phyloP scores from a whole-genome alignment of 2,888 invertebrate genomes.

The Coleophora flavipennella region DNA sequence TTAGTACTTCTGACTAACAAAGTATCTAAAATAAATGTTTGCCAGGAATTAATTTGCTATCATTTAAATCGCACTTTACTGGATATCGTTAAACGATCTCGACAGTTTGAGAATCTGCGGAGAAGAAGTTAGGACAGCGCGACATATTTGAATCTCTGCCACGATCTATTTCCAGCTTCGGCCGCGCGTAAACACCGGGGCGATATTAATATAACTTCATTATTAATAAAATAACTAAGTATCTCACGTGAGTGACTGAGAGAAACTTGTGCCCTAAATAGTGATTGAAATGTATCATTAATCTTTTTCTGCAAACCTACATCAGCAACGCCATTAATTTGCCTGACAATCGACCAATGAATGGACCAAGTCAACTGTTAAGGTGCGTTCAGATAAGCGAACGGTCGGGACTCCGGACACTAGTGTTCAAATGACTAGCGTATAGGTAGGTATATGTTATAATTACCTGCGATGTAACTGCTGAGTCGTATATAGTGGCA shows the following conservation, averaged over 20 bases:
- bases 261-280: background rate
- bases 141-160: constrained; percentile 72
- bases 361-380: background rate
- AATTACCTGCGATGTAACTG: too few species aligned
- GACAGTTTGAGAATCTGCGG: constrained; percentile 38
- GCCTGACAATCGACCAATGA: background rate
- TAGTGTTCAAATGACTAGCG: background rate
- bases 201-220: constrained; percentile 27
- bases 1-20: too few species aligned
- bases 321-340: background rate
- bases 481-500: too few species aligned
- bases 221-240: background rate
- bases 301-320: background rate
- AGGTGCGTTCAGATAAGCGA: constrained; percentile 2
- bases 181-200: constrained; percentile 54
- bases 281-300: background rate
- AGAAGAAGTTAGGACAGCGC: constrained; percentile 52
- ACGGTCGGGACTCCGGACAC: background rate
- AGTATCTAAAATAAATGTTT: too few species aligned
- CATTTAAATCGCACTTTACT: too few species aligned
- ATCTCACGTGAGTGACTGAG: background rate
- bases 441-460: too few species aligned
- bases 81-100: constrained; percentile 20
- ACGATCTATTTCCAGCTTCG: constrained; percentile 52
- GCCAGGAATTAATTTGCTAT: too few species aligned